These are phyloP conservation scores for Xestia c-nigrum DNA, from an alignment of 2,888 invertebrate species.

Conservation along the genomic window DNA sequence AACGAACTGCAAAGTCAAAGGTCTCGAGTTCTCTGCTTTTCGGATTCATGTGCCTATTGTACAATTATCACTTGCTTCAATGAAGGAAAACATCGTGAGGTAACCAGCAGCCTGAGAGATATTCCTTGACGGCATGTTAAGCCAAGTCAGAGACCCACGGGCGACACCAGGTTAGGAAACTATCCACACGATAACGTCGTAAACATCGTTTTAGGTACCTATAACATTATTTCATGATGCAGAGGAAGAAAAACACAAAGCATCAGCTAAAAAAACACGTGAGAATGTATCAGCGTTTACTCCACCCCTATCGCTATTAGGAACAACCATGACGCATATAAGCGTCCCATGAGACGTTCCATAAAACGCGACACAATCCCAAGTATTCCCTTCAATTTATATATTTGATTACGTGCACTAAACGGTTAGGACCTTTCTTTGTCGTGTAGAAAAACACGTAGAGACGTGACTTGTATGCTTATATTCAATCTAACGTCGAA, in stretches of 20 bases:
- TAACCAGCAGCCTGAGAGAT: too few species aligned
- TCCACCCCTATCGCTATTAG: constrained; percentile 9
- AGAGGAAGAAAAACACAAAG: background rate
- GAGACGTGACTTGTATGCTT: constrained; percentile 78
- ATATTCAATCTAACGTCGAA: constrained; percentile 78
- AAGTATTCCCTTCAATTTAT: constrained; percentile 69
- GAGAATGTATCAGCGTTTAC: background rate
- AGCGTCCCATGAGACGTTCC: constrained; percentile 28
- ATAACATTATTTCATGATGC: background rate
- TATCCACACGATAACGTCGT: too few species aligned
- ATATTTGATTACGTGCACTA: constrained; percentile 74
- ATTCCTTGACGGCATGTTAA: too few species aligned
- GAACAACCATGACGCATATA: constrained; percentile 19
- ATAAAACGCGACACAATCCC: constrained; percentile 54
- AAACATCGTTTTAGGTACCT: background rate
- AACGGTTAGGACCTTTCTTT: constrained; percentile 69
- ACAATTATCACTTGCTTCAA: too few species aligned
- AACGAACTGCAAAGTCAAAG: too few species aligned
- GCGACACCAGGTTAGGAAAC: too few species aligned
- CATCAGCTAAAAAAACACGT: background rate
- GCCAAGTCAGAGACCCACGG: too few species aligned
- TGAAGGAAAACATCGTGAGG: too few species aligned
- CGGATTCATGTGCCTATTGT: too few species aligned
- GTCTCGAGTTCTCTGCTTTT: too few species aligned
- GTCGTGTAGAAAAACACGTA: constrained; percentile 72